Evolutionary conservation across 30 jellyfish, hydroid and myxozoan species (phyloP).

Genomic region (Catostylus mosaicus): DNA sequence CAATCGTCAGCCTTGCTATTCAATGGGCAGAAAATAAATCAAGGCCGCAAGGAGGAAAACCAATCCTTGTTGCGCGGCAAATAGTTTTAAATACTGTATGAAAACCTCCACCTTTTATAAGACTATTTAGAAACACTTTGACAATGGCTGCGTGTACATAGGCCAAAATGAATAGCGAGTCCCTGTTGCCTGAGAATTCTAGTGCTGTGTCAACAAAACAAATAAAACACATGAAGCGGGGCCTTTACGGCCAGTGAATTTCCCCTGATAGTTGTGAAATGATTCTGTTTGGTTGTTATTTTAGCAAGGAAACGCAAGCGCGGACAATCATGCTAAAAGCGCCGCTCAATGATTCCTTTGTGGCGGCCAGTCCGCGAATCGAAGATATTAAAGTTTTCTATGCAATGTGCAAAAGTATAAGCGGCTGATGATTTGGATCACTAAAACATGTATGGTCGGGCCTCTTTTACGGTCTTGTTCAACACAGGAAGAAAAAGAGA

Average conservation of each 20-base stretch:
- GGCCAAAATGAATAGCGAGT: slow-evolving; percentile 28
- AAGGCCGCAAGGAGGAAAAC: background rate
- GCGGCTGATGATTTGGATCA: slow-evolving; percentile 76
- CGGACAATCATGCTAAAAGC: slow-evolving; percentile 66
- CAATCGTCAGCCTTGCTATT: background rate
- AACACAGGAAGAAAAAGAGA: slow-evolving; percentile 56
- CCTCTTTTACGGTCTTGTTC: slow-evolving; percentile 44
- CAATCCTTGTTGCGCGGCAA: slow-evolving; percentile 5
- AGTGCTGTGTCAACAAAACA: slow-evolving; percentile 63
- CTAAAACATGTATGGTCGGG: slow-evolving; percentile 75
- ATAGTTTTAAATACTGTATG: background rate
- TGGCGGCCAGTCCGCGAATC: slow-evolving; percentile 65
- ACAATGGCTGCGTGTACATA: slow-evolving; percentile 30
- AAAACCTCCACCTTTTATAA: background rate
- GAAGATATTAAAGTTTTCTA: slow-evolving; percentile 56
- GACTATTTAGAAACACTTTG: slow-evolving; percentile 26
- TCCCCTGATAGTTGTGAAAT: slow-evolving; percentile 74
- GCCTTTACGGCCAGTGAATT: slow-evolving; percentile 47
- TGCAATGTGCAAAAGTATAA: slow-evolving; percentile 56
- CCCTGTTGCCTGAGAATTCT: slow-evolving; percentile 58
- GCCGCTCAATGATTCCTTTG: slow-evolving; percentile 68
- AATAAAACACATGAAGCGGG: slow-evolving; percentile 71
- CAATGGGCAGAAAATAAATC: background rate
- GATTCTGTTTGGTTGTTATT: slow-evolving; percentile 75
- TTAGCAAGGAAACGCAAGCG: slow-evolving; percentile 82